Conservation (phyloP, 2,113 vertebrate species). For the Stegastes partitus region DNA sequence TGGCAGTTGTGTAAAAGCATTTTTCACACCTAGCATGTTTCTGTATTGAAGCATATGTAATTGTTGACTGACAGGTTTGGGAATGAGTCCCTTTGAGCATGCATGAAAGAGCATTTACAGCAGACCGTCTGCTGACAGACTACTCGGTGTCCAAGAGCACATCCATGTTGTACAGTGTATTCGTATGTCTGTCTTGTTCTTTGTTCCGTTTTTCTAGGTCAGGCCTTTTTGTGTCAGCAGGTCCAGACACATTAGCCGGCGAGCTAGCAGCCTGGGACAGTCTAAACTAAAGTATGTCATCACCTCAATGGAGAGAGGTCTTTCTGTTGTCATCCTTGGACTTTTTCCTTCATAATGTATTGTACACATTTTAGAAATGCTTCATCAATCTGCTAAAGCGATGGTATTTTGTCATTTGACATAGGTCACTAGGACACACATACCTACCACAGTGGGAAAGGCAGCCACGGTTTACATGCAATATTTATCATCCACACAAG, state of each 20-base stretch:
- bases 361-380: too few relatives aligned
- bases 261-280: background rate
- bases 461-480: too few relatives aligned
- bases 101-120: conserved; percentile 56
- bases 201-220: conserved; percentile 57
- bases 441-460: too few relatives aligned
- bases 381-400: too few relatives aligned
- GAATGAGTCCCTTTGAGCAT: conserved; percentile 18
- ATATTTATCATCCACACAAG: too few relatives aligned
- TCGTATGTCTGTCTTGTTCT: conserved; percentile 20
- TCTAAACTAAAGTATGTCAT: too few relatives aligned
- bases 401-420: too few relatives aligned
- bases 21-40: background rate
- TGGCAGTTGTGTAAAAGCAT: background rate
- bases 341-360: too few relatives aligned
- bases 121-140: conserved; percentile 40
- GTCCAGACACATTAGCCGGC: conserved; percentile 3
- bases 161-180: conserved; percentile 10
- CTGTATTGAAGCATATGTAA: background rate
- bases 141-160: conserved; percentile 36
- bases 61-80: conserved; percentile 34
- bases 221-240: conserved; percentile 33
- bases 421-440: too few relatives aligned
- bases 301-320: too few relatives aligned
- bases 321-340: too few relatives aligned